A percentile compares a stretch with the other conserved stretches of the same genome.
Evolutionary conservation across 2,888 invertebrate genomes (phyloP).

Genomic region (Hecatera dysodea): DNA sequence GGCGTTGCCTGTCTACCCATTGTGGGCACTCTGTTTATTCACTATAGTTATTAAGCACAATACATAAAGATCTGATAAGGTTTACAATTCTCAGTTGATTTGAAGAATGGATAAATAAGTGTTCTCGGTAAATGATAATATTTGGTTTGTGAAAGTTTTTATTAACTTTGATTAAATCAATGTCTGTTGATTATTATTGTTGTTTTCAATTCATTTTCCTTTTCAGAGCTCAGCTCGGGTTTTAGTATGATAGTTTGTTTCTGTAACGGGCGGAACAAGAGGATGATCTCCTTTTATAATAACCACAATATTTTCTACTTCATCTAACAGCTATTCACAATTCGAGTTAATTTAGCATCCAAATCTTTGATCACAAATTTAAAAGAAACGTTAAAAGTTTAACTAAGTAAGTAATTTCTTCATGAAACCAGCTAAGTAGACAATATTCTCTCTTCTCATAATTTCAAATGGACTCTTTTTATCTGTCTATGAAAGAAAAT

Average conservation of each 20-base stretch:
- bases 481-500: neutral
- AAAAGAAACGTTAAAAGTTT: no score
- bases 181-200: neutral
- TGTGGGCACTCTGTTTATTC: constrained; percentile 51
- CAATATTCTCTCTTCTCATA: neutral
- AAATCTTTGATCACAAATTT: no score
- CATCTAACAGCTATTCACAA: no score
- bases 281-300: neutral
- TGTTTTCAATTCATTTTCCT: neutral
- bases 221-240: neutral
- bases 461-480: neutral
- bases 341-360: no score
- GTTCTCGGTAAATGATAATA: constrained; percentile 1
- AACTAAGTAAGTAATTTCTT: no score
- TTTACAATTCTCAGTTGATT: constrained; percentile 36
- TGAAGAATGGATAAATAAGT: constrained; percentile 22
- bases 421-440: no score
- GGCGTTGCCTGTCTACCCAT: constrained; percentile 52
- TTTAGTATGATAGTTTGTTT: no score
- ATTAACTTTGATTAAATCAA: constrained; percentile 3
- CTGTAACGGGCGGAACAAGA: no score
- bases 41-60: constrained; percentile 37
- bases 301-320: no score
- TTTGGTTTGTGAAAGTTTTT: neutral
- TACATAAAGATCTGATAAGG: constrained; percentile 44